Percentiles rank a stretch among this genome's conserved stretches.
Evolutionary conservation across 1,140 invertebrate genomes (phyloP).

Genomic region (Piezodorus guildinii): DNA sequence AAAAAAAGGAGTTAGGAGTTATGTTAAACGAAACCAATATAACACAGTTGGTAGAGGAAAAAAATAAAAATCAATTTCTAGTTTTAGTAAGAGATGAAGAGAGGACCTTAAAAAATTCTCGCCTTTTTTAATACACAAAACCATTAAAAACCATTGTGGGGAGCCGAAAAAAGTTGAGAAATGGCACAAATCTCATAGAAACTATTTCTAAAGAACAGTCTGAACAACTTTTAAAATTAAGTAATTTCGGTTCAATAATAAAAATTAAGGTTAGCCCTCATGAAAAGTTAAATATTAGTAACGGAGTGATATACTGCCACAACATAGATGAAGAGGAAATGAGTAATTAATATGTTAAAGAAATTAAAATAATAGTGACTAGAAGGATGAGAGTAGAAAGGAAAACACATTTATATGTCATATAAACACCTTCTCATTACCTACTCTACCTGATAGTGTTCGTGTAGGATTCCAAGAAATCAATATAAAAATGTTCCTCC

Average conservation of each 20-base stretch:
- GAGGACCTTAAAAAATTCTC: too few relatives aligned
- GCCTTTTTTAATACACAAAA: neutral
- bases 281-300: too few relatives aligned
- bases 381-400: neutral
- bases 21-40: too few relatives aligned
- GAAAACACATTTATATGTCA: neutral
- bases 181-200: neutral
- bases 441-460: neutral
- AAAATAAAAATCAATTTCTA: too few relatives aligned
- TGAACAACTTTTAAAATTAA: neutral
- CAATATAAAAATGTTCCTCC: too few relatives aligned
- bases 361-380: neutral
- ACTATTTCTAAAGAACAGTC: neutral
- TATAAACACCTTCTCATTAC: neutral
- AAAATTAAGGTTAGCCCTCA: too few relatives aligned
- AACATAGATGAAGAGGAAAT: neutral
- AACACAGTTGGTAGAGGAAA: too few relatives aligned
- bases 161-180: neutral
- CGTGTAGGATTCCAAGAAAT: neutral
- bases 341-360: neutral
- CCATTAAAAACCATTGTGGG: neutral
- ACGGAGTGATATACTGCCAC: neutral
- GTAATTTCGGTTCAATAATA: neutral
- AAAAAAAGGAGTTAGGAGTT: too few relatives aligned
- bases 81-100: too few relatives aligned